Evolutionary conservation across 2,113 vertebrate genomes (phyloP).

Genomic region (Gopherus flavomarginatus): DNA sequence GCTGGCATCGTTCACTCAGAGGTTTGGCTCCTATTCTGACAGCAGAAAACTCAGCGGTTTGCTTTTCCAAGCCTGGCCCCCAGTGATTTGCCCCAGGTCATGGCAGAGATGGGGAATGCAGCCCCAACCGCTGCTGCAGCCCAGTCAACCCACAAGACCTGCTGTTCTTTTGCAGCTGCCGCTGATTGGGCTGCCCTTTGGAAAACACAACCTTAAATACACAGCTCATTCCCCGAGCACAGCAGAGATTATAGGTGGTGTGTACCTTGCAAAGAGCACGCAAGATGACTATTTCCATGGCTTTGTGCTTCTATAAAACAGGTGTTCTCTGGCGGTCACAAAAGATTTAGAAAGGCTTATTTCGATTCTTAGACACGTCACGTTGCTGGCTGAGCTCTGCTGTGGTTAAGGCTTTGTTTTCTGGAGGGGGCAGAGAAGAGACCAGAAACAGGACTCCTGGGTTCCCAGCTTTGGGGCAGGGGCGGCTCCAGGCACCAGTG

Average conservation of each 20-base stretch:
- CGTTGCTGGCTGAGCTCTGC: background rate
- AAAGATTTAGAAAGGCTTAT: slow-evolving; percentile 17
- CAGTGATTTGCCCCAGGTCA: background rate
- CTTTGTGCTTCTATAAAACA: background rate
- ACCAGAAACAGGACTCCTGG: background rate
- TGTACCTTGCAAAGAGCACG: background rate
- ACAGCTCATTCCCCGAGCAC: background rate
- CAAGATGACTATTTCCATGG: background rate
- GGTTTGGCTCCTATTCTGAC: background rate
- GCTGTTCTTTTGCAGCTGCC: background rate
- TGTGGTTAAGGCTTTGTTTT: background rate
- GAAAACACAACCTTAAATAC: background rate
- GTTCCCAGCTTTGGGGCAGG: background rate
- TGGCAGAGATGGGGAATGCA: background rate
- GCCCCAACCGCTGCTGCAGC: background rate
- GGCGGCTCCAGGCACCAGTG: too few relatives aligned
- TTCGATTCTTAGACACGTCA: background rate
- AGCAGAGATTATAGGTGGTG: background rate
- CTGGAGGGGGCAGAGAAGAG: background rate
- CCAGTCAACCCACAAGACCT: background rate
- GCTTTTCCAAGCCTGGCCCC: background rate
- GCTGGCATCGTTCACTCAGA: background rate
- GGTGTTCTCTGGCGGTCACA: background rate
- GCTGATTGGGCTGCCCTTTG: background rate
- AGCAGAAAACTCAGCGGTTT: background rate